Evolutionary conservation across 2,888 invertebrate species (phyloP).

Genomic region (Ornithoptera priamus): DNA sequence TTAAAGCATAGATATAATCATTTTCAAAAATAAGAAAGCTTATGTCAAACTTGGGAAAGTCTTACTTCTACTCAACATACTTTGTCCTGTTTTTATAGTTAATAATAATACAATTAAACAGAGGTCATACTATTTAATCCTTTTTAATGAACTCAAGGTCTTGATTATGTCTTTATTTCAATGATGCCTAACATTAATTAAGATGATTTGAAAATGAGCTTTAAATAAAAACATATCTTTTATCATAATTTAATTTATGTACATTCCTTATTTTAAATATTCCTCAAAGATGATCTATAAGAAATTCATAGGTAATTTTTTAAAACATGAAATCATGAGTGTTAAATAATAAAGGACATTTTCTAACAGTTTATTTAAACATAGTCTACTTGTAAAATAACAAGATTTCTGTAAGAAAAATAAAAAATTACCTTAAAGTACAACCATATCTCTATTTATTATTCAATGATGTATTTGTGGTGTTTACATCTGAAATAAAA

Average conservation of each 20-base stretch:
- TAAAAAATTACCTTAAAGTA: neutral
- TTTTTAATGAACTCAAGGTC: no score
- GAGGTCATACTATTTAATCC: no score
- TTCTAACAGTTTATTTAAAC: neutral
- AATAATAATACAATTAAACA: no score
- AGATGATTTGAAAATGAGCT: neutral
- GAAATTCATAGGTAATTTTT: constrained; percentile 29
- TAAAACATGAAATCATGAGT: constrained; percentile 4
- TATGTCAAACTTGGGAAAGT: no score
- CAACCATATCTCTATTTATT: constrained; percentile 1
- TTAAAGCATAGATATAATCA: no score
- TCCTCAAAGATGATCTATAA: constrained; percentile 37
- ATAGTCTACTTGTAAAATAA: neutral
- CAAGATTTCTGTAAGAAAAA: neutral
- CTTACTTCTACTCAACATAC: no score
- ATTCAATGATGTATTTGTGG: neutral
- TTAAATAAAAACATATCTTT: constrained; percentile 37
- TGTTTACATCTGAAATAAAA: neutral
- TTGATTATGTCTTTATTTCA: neutral
- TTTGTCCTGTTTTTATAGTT: no score
- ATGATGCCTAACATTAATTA: neutral
- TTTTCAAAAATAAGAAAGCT: no score
- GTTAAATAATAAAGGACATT: neutral
- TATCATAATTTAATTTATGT: constrained; percentile 70
- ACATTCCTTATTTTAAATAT: constrained; percentile 64